Evolutionary conservation across 2,888 invertebrate species (phyloP), one percentile per base, ranked within the genome.

Genomic region (Myathropa florea): DNA sequence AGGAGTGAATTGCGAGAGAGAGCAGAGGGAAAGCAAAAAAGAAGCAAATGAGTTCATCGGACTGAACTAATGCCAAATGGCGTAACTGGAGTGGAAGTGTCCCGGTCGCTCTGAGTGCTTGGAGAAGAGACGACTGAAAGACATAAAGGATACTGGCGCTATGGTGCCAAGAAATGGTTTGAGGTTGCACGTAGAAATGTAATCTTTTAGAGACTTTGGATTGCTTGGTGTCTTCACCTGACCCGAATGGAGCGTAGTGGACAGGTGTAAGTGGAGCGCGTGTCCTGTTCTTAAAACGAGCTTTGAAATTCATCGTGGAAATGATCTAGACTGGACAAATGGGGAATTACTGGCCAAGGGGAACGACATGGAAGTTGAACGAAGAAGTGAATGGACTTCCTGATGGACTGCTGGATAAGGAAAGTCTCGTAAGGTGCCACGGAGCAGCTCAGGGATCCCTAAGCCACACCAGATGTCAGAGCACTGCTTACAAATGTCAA

Each of bases 1-100:
- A 2, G 67, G 23, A 30, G 30, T 72, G 30, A 39, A 39, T 24
- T 60, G 70, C 21, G 23, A 53, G 23, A 18, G 53, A 18, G 59
- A 63, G 46, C 46, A n/a, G 10, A 33, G 10, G 33, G 33, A 33
- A 33, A 33, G 10, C 33, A 46, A 18, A 18, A 18, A 18, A 18
- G 18, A 46, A 21, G 53, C 59, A 53, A 72, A 73, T 77, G 73
- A 70, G 82, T 85, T 85, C 85, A 85, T 73, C 55, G 82, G 64
- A 85, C 85, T 61, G 12, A 82, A 59, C 73, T 68, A 60, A 73
- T 72, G 85, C 82, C 82, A 78, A 85, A 68, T 68, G 10, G 23
- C 14, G 14, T 60, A 83, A 63, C 57, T 70, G 75, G 60, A 80
- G 39, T 75, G 64, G 28, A 83, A 68, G 39, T 46, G 68, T 24